phyloP scores from a whole-genome alignment of 2,113 vertebrate species.

The Leiothrix lutea region DNA sequence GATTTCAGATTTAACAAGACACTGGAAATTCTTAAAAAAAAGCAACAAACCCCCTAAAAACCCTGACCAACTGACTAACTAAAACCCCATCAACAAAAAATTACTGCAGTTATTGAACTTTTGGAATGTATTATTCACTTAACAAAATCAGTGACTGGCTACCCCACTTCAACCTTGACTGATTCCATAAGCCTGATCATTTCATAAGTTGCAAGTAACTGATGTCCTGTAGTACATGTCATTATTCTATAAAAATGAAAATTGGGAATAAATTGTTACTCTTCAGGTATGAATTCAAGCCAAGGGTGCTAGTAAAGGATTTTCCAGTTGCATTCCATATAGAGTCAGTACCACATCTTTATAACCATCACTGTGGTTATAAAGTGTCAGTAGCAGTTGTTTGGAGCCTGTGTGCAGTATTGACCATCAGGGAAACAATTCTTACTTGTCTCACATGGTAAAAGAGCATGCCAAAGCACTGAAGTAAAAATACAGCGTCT shows the following conservation, averaged over 20 bases:
- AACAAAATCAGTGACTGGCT: not conserved
- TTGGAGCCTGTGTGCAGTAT: not conserved
- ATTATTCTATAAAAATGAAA: not conserved
- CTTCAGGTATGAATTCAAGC: not conserved
- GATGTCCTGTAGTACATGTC: not conserved
- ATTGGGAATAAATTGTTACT: not conserved
- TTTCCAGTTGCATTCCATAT: not conserved
- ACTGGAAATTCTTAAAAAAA: not conserved
- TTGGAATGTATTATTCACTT: not conserved
- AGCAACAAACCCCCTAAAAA: not conserved
- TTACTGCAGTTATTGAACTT: not conserved
- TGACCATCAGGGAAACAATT: not conserved
- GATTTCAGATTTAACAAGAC: not conserved
- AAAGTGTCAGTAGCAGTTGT: not conserved
- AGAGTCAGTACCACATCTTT: not conserved
- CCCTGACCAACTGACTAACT: accelerated
- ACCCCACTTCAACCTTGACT: not conserved
- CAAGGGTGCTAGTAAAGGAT: not conserved
- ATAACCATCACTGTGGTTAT: not conserved
- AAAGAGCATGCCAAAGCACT: not conserved
- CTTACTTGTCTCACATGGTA: not conserved
- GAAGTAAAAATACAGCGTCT: not conserved
- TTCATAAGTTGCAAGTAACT: not conserved
- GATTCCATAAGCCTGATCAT: not conserved
- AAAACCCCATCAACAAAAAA: no score